Base-by-base conservation (phyloP, 2,797 vertebrate species). In the Pyrrhura leucotis region DNA sequence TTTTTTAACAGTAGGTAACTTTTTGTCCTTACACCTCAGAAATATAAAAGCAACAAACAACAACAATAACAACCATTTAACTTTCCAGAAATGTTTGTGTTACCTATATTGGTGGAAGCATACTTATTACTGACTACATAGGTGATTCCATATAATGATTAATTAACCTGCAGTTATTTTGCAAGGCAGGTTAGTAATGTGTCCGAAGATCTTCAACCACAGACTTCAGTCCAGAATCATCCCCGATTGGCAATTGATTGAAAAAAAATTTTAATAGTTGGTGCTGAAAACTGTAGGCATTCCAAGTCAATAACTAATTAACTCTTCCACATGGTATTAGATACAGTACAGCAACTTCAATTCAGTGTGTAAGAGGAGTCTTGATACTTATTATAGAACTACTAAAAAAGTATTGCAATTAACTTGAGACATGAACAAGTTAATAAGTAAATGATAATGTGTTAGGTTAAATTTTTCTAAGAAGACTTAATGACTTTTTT, bases 61-160 rank as follows among this genome's bases (percentile, higher is more conserved):
- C 8, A 54, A 10, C 10, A 3, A 18, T 42, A 42, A 37, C 47
- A 15, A 5, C 15, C 16, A 12, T 2, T 1, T 0, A 45, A 40
- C 12, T 71, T 83, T 33, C 16, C 12, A 11, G 18, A 91, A 65
- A 26, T 59, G 10, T 48, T 83, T 58, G 8, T 73, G 14, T 35
- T 88, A 20, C 29, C 51, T 63, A 5, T 37, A 10, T 47, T 83
- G 31, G 31, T 20, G 33, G 5, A 78, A 86, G 1, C 58, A 3
- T 42, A 28, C 8, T 4, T 71, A 33, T 81, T 62, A 29, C 14
- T 66, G 23, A 42, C 25, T 47, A 2, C 3, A 10, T 10, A 31
- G 29, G 42, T 45, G 33, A 74, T 85, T 12, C 14, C 3, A 12
- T 42, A 15, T 48, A 6, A 14, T 15, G 26, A 40, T 68, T 67